A percentile compares a stretch with the other conserved stretches of the same genome.
Conservation (phyloP, 2,113 vertebrate genomes). For the Hyaena hyaena region DNA sequence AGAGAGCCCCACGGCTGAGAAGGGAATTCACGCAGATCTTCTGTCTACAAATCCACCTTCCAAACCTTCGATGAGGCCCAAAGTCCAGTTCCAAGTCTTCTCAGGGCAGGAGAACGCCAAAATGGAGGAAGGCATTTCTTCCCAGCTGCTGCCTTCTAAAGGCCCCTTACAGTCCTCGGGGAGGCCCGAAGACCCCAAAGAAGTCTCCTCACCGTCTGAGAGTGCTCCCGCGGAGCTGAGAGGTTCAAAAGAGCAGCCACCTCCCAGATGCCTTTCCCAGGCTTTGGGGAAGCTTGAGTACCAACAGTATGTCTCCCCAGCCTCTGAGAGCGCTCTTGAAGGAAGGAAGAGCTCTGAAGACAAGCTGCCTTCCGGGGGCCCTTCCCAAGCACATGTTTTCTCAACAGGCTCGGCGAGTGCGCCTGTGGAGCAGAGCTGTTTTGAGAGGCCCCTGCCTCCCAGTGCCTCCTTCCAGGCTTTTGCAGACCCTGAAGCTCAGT, state of each 20-base stretch:
- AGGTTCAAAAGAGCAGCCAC: neutral
- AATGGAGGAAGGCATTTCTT: neutral
- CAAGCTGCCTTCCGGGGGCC: neutral
- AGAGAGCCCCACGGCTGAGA: neutral
- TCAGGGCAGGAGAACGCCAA: neutral
- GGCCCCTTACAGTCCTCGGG: neutral
- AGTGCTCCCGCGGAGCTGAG: conserved; percentile 38
- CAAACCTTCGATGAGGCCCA: neutral
- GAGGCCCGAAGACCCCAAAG: conserved; percentile 37
- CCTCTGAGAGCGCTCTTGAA: neutral
- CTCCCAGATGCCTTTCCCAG: neutral
- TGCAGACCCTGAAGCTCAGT: neutral
- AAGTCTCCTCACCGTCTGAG: conserved; percentile 51
- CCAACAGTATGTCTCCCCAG: neutral
- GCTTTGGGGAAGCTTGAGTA: neutral
- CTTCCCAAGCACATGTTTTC: neutral
- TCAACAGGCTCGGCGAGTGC: neutral
- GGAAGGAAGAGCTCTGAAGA: neutral
- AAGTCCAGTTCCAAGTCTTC: neutral
- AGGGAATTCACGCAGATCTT: neutral
- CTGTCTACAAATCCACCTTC: neutral
- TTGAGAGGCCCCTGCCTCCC: neutral
- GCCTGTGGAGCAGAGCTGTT: neutral
- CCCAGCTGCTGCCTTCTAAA: neutral
- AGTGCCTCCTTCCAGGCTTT: neutral